Evolutionary conservation across 2,888 invertebrate genomes (phyloP), one percentile per base, ranked within the genome.

Genomic region (Oligia strigilis): DNA sequence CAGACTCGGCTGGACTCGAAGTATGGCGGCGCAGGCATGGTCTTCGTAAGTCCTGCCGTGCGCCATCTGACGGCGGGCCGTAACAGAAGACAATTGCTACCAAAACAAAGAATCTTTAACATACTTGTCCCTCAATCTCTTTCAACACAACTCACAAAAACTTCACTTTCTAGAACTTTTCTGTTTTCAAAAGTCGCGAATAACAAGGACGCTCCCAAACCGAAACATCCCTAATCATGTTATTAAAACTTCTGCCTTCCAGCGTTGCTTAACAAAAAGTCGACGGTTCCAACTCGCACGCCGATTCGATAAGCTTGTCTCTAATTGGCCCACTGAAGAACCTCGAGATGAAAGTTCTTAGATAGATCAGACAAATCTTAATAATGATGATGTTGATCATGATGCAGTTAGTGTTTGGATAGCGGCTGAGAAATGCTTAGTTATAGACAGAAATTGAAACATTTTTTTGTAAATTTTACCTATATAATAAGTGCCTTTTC

Each of bases 201-300:
- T 65, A 84, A 65, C 71, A 72, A 81, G 87, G 40, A 52, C 23
- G 62, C 69, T 74, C n/a, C 64, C 72, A 76, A 78, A 66, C 60
- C 23, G 66, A 78, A 80, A 76, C 77, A 76, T 43, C 52, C 13
- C 11, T 76, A 78, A 80, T 81, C 65, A 78, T 72, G 65, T 83
- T 87, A 82, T 83, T 80, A 78, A 81, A 89, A 89, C 69, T 88
- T 86, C 9, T 55, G 55, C 65, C 66, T 80, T 52, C 8, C 65
- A 65, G 58, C 17, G 17, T 70, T 76, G 60, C 62, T 29, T 65
- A 64, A 52, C 40, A 78, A 81, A 81, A 84, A 78, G 62, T 69
- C 76, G 55, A 76, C 23, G 55, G 49, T 55, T 65, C 64, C 43
- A 40, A 65, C 52, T 72, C 65, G 11, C 67, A 58, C 72, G 55